phyloP scores from a whole-genome alignment of 2,888 invertebrate species.

The Pantelozetes paolii region DNA sequence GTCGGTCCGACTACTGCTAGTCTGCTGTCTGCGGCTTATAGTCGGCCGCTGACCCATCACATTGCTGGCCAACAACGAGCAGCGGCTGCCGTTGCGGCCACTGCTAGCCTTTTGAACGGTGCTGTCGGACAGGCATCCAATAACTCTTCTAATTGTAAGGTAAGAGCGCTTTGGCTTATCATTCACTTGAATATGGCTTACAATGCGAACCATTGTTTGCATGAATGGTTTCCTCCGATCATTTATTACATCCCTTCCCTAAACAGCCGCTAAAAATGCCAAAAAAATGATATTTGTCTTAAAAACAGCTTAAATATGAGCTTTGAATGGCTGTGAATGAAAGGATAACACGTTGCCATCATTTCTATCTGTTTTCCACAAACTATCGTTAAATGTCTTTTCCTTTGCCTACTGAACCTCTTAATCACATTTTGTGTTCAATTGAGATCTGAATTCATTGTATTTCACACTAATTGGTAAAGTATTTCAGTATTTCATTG shows the following conservation, averaged over 20 bases:
- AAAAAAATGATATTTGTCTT: too few species aligned
- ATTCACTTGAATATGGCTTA: neutral
- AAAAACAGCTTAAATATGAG: too few species aligned
- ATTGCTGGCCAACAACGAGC: constrained; percentile 31
- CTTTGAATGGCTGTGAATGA: too few species aligned
- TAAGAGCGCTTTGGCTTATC: neutral
- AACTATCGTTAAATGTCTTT: too few species aligned
- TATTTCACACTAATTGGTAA: neutral
- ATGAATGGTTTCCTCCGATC: neutral
- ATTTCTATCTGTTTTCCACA: neutral
- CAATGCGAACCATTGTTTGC: neutral
- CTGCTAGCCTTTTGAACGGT: constrained; percentile 33
- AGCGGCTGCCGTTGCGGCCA: constrained; percentile 27
- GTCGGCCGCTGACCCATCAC: constrained; percentile 23
- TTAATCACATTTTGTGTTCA: neutral
- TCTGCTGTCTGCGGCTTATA: constrained; percentile 16
- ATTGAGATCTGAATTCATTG: constrained; percentile 9
- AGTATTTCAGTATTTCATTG: too few species aligned
- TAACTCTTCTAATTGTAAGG: constrained; percentile 31
- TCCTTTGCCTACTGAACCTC: neutral
- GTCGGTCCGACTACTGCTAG: constrained; percentile 33
- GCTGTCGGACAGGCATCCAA: neutral
- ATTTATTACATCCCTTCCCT: neutral
- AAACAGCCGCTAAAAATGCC: too few species aligned
- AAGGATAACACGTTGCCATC: neutral